These are phyloP conservation scores for Asteroscopus sphinx DNA, from an alignment of 2,888 invertebrate genomes.

Conservation along the genomic window DNA sequence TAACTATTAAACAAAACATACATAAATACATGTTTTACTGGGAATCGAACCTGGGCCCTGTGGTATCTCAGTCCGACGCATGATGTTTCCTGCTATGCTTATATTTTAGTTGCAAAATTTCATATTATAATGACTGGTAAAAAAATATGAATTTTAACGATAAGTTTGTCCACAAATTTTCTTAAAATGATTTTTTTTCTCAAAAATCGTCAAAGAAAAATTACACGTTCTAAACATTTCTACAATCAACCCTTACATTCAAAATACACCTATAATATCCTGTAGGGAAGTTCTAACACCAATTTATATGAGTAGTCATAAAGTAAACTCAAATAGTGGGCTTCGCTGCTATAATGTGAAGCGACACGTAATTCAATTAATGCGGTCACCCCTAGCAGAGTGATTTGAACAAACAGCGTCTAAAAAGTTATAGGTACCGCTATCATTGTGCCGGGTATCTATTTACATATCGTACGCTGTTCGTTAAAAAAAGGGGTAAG, in stretches of 20 bases:
- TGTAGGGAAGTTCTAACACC: conserved; percentile 26
- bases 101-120: too few relatives aligned
- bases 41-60: too few relatives aligned
- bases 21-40: too few relatives aligned
- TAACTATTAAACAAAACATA: too few relatives aligned
- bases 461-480: conserved; percentile 70
- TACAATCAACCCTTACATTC: not conserved
- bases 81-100: too few relatives aligned
- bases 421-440: conserved; percentile 78
- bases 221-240: too few relatives aligned
- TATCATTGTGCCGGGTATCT: conserved; percentile 71
- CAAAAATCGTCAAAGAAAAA: too few relatives aligned
- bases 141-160: too few relatives aligned
- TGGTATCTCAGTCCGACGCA: too few relatives aligned
- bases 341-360: conserved; percentile 51
- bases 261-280: not conserved
- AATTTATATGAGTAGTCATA: conserved; percentile 55
- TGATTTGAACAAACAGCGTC: conserved; percentile 73
- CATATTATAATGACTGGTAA: too few relatives aligned
- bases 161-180: too few relatives aligned
- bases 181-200: too few relatives aligned
- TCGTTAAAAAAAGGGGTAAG: conserved; percentile 23
- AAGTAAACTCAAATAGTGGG: conserved; percentile 56
- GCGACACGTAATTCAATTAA: conserved; percentile 84
- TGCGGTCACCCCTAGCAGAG: conserved; percentile 64